These are phyloP conservation scores for Pteropus alecto DNA, from an alignment of 2,113 vertebrate genomes.

Conservation along the genomic window DNA sequence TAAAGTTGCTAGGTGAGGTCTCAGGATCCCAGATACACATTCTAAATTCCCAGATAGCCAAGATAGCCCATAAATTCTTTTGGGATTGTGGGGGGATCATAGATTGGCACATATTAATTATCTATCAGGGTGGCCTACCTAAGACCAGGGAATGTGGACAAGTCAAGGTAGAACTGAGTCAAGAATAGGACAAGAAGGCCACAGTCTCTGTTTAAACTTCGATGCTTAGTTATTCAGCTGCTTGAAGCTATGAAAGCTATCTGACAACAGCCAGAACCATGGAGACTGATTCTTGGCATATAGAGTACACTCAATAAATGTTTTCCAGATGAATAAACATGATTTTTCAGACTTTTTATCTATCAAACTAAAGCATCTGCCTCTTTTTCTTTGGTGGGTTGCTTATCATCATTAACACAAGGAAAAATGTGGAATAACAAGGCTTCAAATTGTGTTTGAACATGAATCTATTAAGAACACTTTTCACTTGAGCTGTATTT, in stretches of 20 bases:
- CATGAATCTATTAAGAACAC: neutral
- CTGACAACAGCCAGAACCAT: neutral
- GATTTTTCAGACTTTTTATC: neutral
- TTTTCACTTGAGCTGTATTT: neutral
- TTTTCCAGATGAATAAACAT: neutral
- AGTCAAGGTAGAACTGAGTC: neutral
- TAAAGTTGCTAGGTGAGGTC: neutral
- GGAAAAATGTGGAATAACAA: neutral
- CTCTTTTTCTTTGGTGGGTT: neutral
- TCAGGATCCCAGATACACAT: rapidly evolving
- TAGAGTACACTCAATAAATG: neutral
- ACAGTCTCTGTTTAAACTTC: neutral
- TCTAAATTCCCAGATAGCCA: neutral
- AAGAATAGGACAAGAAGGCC: neutral
- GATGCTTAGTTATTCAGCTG: neutral
- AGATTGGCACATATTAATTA: neutral
- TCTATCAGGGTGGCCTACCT: neutral
- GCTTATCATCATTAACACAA: neutral
- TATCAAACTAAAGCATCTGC: neutral
- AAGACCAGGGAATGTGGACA: neutral
- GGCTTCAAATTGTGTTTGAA: neutral
- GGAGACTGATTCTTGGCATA: neutral
- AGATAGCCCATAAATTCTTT: neutral
- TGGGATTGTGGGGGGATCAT: no score
- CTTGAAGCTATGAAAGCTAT: neutral